Base-by-base conservation (phyloP, 2,113 vertebrate genomes). In the Apodemus sylvaticus region DNA sequence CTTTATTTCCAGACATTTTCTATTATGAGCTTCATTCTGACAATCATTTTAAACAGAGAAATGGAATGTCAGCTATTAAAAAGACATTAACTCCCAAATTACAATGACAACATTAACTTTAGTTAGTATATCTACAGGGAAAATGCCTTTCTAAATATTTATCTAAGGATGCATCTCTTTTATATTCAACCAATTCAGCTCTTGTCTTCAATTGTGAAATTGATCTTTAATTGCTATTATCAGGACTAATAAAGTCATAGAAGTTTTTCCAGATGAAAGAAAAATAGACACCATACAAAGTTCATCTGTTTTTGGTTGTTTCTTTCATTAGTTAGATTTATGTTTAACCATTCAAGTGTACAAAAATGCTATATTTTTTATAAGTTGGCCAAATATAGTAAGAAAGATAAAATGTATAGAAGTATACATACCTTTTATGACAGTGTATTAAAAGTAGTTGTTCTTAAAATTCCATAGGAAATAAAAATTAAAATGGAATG, bases 11-110 rank as follows among this genome's bases (percentile, higher is more conserved):
- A 96, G 88, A 93, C n/a, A 88, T 55, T 96, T 82, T 26, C 36
- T 53, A 71, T 96, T 94, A 79, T 79, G 60, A 90, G 12, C 91
- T 96, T 96, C 66, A 96, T 89, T 94, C 64, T 94, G 68, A 90
- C 71, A 92, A 78, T 95, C 24, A 88, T 83, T 94, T 96, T 95
- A 68, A 95, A 55, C 58, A 76, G 70, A 86, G 70, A 89, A 96
- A 96, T 89, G 22, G 55, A 95, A 93, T 42, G 73, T 96, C 64
- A 92, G 55, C 83, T 95, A 96, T 97, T 92, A 91, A 95, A 97
- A 96, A 81, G 62, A 90, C 97, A 93, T 94, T 94, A 97, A 97
- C 79, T 90, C 13, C 10, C 36, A 94, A 96, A 95, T 77, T 90
- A 20, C 34, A 78, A 95, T 96, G 92, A 87, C 19, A 93, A 16